Evolutionary conservation across 2,888 invertebrate species (phyloP).

Genomic region (Dolomedes plantarius): DNA sequence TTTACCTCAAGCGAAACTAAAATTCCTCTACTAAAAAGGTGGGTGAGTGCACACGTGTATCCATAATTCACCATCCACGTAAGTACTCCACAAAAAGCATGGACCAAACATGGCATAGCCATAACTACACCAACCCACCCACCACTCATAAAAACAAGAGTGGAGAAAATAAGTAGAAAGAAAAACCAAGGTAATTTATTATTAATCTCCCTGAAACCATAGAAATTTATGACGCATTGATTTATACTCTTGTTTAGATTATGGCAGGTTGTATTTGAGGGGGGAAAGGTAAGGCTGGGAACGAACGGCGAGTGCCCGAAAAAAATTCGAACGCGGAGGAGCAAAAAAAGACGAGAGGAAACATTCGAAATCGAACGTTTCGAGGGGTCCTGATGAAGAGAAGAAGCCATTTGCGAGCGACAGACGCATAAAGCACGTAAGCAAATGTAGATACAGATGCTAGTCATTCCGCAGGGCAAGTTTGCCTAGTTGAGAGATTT

Average conservation of each 20-base stretch:
- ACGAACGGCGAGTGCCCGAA: too few species aligned
- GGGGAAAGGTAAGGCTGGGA: too few species aligned
- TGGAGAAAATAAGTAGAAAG: too few species aligned
- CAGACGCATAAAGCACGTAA: neutral
- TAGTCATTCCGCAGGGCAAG: neutral
- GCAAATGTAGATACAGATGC: neutral
- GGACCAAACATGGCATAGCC: too few species aligned
- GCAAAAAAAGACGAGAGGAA: neutral
- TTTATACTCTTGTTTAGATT: neutral
- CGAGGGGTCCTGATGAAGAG: neutral
- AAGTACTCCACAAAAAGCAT: too few species aligned
- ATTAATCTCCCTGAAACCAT: neutral
- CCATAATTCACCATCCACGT: too few species aligned
- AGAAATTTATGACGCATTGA: constrained; percentile 14
- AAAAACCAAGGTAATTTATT: constrained; percentile 9
- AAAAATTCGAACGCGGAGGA: neutral
- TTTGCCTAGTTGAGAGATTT: neutral
- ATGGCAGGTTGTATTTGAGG: neutral
- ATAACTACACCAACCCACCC: too few species aligned
- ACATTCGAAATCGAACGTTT: neutral
- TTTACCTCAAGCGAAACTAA: too few species aligned
- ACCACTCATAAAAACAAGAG: too few species aligned
- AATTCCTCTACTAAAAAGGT: too few species aligned
- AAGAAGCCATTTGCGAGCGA: neutral
- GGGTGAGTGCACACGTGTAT: too few species aligned